Evolutionary conservation across 2,888 invertebrate genomes (phyloP).

Genomic region (Coelogynopora nodosa): DNA sequence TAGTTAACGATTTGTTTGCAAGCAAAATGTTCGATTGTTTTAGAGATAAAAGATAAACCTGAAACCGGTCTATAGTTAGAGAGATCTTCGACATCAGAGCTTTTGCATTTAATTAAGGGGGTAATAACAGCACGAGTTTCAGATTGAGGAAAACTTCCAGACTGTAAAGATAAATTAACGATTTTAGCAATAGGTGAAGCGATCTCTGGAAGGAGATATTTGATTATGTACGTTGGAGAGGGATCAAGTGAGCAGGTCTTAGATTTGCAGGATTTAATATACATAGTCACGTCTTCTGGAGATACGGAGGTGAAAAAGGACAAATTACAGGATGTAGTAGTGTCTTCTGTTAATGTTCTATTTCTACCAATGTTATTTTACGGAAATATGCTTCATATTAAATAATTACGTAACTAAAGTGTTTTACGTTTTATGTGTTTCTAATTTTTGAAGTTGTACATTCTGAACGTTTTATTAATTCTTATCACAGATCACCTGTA

Average conservation of each 20-base stretch:
- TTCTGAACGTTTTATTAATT: too few relatives aligned
- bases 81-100: conserved; percentile 27
- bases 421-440: too few relatives aligned
- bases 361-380: too few relatives aligned
- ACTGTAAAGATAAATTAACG: conserved; percentile 27
- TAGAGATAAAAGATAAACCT: conserved; percentile 31
- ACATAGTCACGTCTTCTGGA: neutral
- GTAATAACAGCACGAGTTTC: conserved; percentile 31
- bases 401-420: too few relatives aligned
- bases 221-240: conserved; percentile 31
- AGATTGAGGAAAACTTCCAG: conserved; percentile 28
- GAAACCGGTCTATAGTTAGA: conserved; percentile 29
- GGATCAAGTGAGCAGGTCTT: conserved; percentile 10
- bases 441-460: too few relatives aligned
- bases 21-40: conserved; percentile 27
- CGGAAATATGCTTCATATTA: too few relatives aligned
- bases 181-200: conserved; percentile 28
- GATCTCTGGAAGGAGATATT: conserved; percentile 25
- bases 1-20: conserved; percentile 27
- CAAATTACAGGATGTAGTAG: too few relatives aligned
- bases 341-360: too few relatives aligned
- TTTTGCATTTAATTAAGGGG: conserved; percentile 31
- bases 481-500: too few relatives aligned
- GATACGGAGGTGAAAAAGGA: neutral
- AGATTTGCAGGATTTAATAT: neutral